A percentile compares a stretch with the other conserved stretches of the same genome.
These are phyloP conservation scores for Mya arenaria DNA, from an alignment of 1,140 invertebrate genomes.

Conservation along the genomic window DNA sequence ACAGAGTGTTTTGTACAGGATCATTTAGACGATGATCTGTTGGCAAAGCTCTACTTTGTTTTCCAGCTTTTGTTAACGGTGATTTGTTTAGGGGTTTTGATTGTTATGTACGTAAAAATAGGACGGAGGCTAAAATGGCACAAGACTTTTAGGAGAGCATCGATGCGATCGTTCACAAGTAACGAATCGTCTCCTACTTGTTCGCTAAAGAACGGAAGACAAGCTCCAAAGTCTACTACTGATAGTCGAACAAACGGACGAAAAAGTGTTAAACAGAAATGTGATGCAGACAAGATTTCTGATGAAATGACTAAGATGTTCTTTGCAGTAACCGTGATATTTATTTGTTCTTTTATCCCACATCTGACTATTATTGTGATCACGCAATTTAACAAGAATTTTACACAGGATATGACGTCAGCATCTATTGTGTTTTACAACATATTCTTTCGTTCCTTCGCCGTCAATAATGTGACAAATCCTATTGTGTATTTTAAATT, in stretches of 20 bases:
- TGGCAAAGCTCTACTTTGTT: not conserved
- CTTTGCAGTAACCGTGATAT: not conserved
- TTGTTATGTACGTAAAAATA: not conserved
- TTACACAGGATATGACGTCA: not conserved
- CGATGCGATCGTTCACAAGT: not conserved
- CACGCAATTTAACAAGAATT: not conserved
- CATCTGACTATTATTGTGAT: not conserved
- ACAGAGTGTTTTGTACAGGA: not conserved
- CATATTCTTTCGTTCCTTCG: not conserved
- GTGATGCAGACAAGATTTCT: not conserved
- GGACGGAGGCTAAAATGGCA: not conserved
- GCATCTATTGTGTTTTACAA: not conserved
- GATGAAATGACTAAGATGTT: not conserved
- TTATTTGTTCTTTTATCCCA: not conserved
- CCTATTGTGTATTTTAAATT: not conserved
- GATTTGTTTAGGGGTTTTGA: not conserved
- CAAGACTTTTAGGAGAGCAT: not conserved
- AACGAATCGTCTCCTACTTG: not conserved
- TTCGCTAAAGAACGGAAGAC: not conserved
- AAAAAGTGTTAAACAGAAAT: not conserved
- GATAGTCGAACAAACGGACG: not conserved
- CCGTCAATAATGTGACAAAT: not conserved
- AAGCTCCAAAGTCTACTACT: not conserved
- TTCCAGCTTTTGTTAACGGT: not conserved
- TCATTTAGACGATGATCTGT: not conserved